Evolutionary conservation across 2,113 vertebrate species (phyloP).

Genomic region (Talpa occidentalis): DNA sequence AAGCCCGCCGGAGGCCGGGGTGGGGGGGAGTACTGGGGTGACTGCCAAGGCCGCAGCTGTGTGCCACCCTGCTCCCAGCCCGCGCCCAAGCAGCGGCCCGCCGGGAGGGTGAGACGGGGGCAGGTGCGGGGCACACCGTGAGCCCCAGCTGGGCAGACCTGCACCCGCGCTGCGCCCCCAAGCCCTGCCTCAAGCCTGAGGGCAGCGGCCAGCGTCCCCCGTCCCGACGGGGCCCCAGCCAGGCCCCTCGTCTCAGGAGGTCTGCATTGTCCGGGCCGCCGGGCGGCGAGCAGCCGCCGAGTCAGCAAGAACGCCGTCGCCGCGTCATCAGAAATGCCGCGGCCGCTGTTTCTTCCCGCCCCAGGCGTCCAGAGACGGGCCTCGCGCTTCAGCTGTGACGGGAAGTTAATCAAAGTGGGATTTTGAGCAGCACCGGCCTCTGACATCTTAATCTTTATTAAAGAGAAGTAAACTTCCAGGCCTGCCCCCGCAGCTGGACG

Average conservation of each 20-base stretch:
- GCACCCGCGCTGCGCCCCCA: too few species aligned
- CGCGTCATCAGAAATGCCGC: background rate
- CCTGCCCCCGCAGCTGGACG: slow-evolving; percentile 90
- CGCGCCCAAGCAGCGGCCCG: too few species aligned
- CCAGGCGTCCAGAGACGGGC: slow-evolving; percentile 65
- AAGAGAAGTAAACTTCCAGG: slow-evolving; percentile 94
- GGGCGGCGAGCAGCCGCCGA: background rate
- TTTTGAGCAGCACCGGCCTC: slow-evolving; percentile 91
- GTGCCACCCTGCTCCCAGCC: too few species aligned
- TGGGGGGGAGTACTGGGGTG: too few species aligned
- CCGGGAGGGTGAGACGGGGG: too few species aligned
- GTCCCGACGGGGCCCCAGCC: background rate
- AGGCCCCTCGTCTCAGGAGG: background rate
- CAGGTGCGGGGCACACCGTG: too few species aligned
- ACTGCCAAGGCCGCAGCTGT: too few species aligned
- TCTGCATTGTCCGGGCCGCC: fast-evolving
- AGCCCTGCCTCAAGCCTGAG: too few species aligned
- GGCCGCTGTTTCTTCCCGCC: slow-evolving; percentile 62
- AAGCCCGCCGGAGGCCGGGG: too few species aligned
- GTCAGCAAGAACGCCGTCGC: fast-evolving
- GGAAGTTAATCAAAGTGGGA: slow-evolving; percentile 94
- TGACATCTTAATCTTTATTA: slow-evolving; percentile 99
- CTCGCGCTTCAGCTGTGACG: slow-evolving; percentile 85
- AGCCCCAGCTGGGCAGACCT: too few species aligned
- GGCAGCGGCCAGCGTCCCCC: too few species aligned